Evolutionary conservation across 2,797 vertebrate species (phyloP), one percentile per base, ranked within the genome.

Genomic region (Manis javanica): DNA sequence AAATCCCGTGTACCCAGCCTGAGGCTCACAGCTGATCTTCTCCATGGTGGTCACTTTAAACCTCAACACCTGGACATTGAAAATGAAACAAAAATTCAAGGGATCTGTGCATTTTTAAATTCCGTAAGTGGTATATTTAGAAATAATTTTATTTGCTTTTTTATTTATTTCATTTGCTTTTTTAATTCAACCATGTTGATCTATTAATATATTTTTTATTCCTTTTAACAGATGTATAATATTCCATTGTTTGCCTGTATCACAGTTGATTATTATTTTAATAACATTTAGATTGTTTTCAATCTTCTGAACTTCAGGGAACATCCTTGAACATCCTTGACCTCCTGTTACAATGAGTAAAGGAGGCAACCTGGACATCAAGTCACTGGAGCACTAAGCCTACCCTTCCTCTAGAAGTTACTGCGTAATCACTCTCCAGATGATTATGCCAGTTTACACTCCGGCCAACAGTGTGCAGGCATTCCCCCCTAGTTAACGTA

Each of bases 81-180:
- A 86, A 34, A 89, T 89, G 59, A 71, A 89, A 51, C 63, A 53
- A 93, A 94, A 89, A 88, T 64, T 74, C 64, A 87, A 37, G 46
- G 0, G 5, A 85, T 51, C 7, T 81, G 9, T 55, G 6, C 77
- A 42, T 68, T 57, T 95, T 93, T 59, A 75, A 53, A 86, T 34
- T 79, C 78, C 23, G 4, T 29, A 75, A 75, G 34, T 79, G 15
- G 1, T 82, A 66, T 39, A 51, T 31, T 95, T 81, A 90, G 10
- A 91, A 34, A 74, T 51, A 46, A 13, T 49, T 95, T 42, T 18
- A 6, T 77, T 85, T 81, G 23, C 24, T 75, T 93, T 87, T 89
- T 68, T 55, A 39, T 21, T 61, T 29, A 59, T 8, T 9, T 3
- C 42, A 51, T 51, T 61, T 49, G 82, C 57, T 79, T 55, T 53